Conservation (phyloP, 2,113 vertebrate genomes). For the Tachysurus fulvidraco region DNA sequence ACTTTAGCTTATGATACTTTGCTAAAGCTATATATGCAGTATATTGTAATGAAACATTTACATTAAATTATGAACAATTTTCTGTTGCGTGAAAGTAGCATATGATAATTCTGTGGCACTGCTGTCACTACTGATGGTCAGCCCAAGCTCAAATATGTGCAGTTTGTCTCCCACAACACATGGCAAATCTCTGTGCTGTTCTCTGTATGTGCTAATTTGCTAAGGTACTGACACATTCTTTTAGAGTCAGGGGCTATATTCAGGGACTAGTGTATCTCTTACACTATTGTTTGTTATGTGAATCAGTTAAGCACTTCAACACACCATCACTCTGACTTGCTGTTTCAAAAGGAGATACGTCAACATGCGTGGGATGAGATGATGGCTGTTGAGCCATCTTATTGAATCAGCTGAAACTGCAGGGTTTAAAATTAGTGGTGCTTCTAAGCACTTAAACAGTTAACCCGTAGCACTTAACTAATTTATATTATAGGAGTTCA, state of each 20-base stretch:
- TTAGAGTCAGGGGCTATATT: background rate
- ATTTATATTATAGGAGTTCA: background rate
- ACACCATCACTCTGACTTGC: background rate
- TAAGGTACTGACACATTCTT: background rate
- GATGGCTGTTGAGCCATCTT: background rate
- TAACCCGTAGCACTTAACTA: background rate
- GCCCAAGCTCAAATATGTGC: background rate
- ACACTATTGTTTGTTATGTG: background rate
- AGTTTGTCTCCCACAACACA: background rate
- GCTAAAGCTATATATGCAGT: too few species aligned
- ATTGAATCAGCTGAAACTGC: background rate
- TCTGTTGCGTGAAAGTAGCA: too few species aligned
- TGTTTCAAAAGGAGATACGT: background rate
- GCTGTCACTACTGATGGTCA: background rate
- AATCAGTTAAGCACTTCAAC: background rate
- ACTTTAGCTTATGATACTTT: too few species aligned
- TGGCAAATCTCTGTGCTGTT: background rate
- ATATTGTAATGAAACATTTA: too few species aligned
- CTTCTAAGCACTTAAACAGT: background rate
- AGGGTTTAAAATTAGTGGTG: slow-evolving; percentile 7
- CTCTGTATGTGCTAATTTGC: background rate
- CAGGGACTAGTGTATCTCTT: background rate
- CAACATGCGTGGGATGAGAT: background rate
- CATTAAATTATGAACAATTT: too few species aligned
- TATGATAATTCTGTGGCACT: background rate